These are phyloP conservation scores for Ricordea florida DNA, from an alignment of 92 coral and sea anemone species.

Conservation along the genomic window DNA sequence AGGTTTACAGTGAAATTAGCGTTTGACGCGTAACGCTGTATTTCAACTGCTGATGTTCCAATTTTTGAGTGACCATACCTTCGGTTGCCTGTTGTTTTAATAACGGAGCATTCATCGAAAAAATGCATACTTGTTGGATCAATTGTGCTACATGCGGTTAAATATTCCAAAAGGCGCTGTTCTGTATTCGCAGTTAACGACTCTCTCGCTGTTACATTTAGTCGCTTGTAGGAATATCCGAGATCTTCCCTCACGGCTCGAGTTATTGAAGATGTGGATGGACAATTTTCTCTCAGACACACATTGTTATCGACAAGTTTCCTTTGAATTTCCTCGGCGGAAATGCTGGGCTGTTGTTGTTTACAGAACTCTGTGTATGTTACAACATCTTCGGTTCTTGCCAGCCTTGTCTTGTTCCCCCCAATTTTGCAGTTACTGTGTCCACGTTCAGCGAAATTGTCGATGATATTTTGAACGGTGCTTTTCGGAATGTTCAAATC, in stretches of 20 bases:
- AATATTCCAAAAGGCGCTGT: slow-evolving; percentile 31
- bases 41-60: no score
- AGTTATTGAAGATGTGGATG: slow-evolving; percentile 28
- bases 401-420: slow-evolving; percentile 15
- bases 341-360: slow-evolving; percentile 55
- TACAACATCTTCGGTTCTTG: slow-evolving; percentile 60
- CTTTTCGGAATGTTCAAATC: slow-evolving; percentile 36
- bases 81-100: no score
- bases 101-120: no score
- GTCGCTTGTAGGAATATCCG: slow-evolving; percentile 33
- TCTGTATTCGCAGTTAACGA: slow-evolving; percentile 16
- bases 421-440: slow-evolving; percentile 21
- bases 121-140: slow-evolving; percentile 43
- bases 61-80: no score
- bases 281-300: slow-evolving; percentile 36
- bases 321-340: slow-evolving; percentile 46
- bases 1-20: no score
- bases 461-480: slow-evolving; percentile 30
- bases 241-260: slow-evolving; percentile 45
- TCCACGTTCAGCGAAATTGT: slow-evolving; percentile 46
- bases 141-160: slow-evolving; percentile 40
- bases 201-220: slow-evolving; percentile 36
- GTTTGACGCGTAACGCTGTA: no score
- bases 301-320: slow-evolving; percentile 40
- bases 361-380: slow-evolving; percentile 56